Conservation (phyloP, 1,140 invertebrate genomes). For the Brachionus sp. region DNA sequence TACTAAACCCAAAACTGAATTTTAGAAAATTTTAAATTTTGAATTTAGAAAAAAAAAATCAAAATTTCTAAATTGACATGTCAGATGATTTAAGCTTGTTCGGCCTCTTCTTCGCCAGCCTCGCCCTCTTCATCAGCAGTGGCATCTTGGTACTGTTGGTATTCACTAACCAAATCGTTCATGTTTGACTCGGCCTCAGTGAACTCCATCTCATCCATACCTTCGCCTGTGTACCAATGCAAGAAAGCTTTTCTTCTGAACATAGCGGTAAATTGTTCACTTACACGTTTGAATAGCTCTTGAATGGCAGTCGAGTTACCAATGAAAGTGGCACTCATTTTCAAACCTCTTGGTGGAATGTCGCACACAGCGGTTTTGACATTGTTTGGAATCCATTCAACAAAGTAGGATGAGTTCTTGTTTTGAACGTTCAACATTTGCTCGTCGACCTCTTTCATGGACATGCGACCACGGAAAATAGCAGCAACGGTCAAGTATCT, state of each 20-base stretch:
- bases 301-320: conserved; percentile 69
- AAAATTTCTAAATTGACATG: not conserved
- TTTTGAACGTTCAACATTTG: conserved; percentile 76
- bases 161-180: conserved; percentile 82
- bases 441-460: conserved; percentile 83
- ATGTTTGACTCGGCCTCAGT: conserved; percentile 74
- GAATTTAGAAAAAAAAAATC: not conserved
- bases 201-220: conserved; percentile 77
- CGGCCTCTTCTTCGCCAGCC: conserved; percentile 45
- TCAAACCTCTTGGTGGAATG: conserved; percentile 64
- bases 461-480: conserved; percentile 88
- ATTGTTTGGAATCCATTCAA: conserved; percentile 71
- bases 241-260: conserved; percentile 74
- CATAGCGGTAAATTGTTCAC: conserved; percentile 74
- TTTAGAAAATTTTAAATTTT: not conserved
- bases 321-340: conserved; percentile 64
- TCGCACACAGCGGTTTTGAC: conserved; percentile 69
- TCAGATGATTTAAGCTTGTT: conserved; percentile 57
- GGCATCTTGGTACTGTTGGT: conserved; percentile 85
- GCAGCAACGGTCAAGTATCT: conserved; percentile 87
- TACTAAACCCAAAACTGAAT: not conserved
- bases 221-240: conserved; percentile 76
- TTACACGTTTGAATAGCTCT: conserved; percentile 73
- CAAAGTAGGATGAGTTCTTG: conserved; percentile 76
- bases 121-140: conserved; percentile 46